Evolutionary conservation across 2,113 vertebrate genomes (phyloP), one percentile per base, ranked within the genome.

Genomic region (Procavia capensis): DNA sequence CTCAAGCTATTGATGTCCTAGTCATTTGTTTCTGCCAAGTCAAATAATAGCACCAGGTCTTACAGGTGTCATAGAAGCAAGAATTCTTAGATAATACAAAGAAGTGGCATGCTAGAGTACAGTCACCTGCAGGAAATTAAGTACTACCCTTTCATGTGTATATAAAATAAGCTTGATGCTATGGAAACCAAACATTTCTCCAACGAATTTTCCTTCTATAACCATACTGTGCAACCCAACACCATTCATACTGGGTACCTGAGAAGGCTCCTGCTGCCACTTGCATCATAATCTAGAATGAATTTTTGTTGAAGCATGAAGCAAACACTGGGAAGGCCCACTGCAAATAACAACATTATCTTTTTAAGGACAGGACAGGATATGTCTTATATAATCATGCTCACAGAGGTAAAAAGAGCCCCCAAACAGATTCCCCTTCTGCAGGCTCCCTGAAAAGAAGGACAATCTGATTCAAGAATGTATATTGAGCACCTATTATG

Each of bases 301-400:
- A 85, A 59, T 43, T 90, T 94, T 88, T 91, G 54, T 92, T 83
- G 92, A 93, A 95, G 85, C 14, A 85, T 84, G 90, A 90, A 88
- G 25, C 29, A n/a, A 92, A 57, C 43, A 68, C 59, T 63, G 25
- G 68, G 86, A 94, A 80, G 45, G 59, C 47, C 83, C 94, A 57
- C 95, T 79, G 72, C 16, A 59, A 29, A 70, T 17, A 34, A 80
- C 54, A 75, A 22, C 45, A 36, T 50, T 92, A 92, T 43, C 14
- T 78, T 80, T 72, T 79, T 75, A 80, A 29, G 39, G 29, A n/a
- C 59, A 93, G 41, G 86, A 70, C 45, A 95, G 19, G 41, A 9
- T 45, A 0, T 89, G 25, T 89, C 79, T 86, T 92, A 54, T 0
- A 34, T n/a, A 84, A 78, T 87, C 17, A 57, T 63, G 31, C 70